Percentiles rank a stretch among this genome's conserved stretches.
Conservation (phyloP, 37 sponge, comb jelly and placozoan genomes). For the Petrosia ficiformis region DNA sequence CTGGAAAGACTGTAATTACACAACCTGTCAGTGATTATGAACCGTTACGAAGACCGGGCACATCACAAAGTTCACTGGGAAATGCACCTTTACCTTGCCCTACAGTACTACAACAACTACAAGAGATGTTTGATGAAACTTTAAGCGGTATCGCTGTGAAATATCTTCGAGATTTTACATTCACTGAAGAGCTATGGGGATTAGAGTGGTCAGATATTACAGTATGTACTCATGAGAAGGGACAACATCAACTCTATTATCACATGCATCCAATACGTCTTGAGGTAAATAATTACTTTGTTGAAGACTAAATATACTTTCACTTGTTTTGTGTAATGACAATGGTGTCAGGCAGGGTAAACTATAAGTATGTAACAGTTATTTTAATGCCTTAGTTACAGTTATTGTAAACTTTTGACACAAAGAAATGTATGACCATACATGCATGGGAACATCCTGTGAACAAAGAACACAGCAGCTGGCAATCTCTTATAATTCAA, state of each 20-base stretch:
- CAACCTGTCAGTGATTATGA: neutral
- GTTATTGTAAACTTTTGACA: too few relatives aligned
- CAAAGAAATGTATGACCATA: too few relatives aligned
- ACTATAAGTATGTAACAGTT: too few relatives aligned
- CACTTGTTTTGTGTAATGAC: too few relatives aligned
- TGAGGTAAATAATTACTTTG: neutral
- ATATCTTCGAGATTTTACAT: neutral
- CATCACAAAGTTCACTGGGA: neutral
- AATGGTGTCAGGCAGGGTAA: too few relatives aligned
- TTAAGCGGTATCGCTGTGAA: neutral
- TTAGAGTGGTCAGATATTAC: neutral
- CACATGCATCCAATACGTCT: neutral
- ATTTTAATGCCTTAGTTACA: too few relatives aligned
- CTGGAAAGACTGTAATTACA: neutral
- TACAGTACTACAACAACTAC: neutral
- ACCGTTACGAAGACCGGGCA: neutral
- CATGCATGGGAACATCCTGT: too few relatives aligned
- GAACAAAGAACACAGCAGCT: too few relatives aligned
- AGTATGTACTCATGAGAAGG: neutral
- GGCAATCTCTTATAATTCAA: too few relatives aligned
- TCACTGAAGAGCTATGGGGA: neutral
- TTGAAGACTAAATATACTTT: too few relatives aligned
- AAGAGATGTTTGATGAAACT: neutral
- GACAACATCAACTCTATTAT: neutral
- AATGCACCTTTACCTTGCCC: neutral